Evolutionary conservation across 2,797 vertebrate species (phyloP).

Genomic region (Danio choprae): DNA sequence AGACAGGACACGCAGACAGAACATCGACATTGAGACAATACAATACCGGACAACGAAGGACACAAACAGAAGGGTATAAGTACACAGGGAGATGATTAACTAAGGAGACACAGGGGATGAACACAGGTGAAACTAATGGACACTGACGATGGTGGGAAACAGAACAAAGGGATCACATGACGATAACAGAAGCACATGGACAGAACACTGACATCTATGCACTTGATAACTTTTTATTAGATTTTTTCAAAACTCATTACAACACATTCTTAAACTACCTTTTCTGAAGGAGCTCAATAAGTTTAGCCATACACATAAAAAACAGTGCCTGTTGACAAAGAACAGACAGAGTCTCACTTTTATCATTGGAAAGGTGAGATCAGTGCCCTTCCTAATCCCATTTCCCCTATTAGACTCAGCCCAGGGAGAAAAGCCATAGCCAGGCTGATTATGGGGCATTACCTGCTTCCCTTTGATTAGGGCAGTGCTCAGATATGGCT

Average conservation of each 20-base stretch:
- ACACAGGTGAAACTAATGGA: too few relatives aligned
- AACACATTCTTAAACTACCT: background rate
- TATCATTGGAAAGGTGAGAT: conserved; percentile 53
- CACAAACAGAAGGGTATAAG: too few relatives aligned
- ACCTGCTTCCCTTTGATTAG: conserved; percentile 59
- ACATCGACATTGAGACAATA: too few relatives aligned
- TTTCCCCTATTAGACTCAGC: conserved; percentile 48
- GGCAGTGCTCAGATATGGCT: conserved; percentile 30
- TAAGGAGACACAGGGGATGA: too few relatives aligned
- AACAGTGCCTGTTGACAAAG: conserved; percentile 46
- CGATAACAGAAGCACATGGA: too few relatives aligned
- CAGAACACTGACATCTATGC: too few relatives aligned
- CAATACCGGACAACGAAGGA: too few relatives aligned
- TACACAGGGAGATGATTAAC: too few relatives aligned
- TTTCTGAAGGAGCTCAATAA: background rate
- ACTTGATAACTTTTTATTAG: too few relatives aligned
- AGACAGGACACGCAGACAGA: too few relatives aligned
- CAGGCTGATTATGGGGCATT: conserved; percentile 55
- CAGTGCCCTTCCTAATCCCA: conserved; percentile 52
- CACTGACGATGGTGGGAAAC: too few relatives aligned
- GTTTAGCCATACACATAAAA: conserved; percentile 21
- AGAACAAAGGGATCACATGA: too few relatives aligned
- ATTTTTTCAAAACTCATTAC: background rate
- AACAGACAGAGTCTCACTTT: conserved; percentile 50
- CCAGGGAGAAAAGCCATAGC: conserved; percentile 40